A percentile compares a stretch with the other conserved stretches of the same genome.
Conservation (phyloP, 1,140 invertebrate species). For the Latrodectus geometricus region DNA sequence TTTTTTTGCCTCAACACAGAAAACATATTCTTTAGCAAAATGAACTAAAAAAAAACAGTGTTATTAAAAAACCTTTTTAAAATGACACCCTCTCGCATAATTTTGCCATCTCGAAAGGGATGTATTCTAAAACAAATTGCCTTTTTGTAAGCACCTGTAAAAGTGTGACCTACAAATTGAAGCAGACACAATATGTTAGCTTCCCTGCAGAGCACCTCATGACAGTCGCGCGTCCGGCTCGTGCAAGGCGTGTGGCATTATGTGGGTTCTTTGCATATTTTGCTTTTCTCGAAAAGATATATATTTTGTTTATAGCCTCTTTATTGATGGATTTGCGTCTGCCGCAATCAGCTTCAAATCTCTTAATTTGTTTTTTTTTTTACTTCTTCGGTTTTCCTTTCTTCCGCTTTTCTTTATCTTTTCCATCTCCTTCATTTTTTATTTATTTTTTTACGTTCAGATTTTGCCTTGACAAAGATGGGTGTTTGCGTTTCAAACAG, state of each 20-base stretch:
- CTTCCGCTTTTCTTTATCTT: constrained; percentile 13
- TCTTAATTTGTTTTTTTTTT: constrained; percentile 16
- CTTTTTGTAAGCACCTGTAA: not conserved
- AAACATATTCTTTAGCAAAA: too few species aligned
- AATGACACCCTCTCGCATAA: too few species aligned
- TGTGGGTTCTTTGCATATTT: constrained; percentile 61
- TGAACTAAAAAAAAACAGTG: too few species aligned
- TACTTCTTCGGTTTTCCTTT: not conserved
- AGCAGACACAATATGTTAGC: not conserved
- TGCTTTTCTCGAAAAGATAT: not conserved
- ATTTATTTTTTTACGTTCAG: not conserved
- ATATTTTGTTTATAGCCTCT: constrained; percentile 51
- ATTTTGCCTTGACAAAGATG: too few species aligned
- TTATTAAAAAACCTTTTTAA: too few species aligned
- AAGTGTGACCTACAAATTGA: not conserved
- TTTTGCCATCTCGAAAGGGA: too few species aligned
- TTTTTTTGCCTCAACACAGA: too few species aligned
- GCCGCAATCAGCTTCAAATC: constrained; percentile 2
- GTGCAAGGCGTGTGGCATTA: constrained; percentile 50
- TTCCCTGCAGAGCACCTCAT: constrained; percentile 31
- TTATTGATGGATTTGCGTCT: constrained; percentile 30
- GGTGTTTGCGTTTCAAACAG: too few species aligned
- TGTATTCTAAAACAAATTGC: too few species aligned
- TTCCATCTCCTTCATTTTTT: not conserved
- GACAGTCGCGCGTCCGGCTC: constrained; percentile 46